Evolutionary conservation across 2,113 vertebrate species (phyloP).

Genomic region (Scomber japonicus): DNA sequence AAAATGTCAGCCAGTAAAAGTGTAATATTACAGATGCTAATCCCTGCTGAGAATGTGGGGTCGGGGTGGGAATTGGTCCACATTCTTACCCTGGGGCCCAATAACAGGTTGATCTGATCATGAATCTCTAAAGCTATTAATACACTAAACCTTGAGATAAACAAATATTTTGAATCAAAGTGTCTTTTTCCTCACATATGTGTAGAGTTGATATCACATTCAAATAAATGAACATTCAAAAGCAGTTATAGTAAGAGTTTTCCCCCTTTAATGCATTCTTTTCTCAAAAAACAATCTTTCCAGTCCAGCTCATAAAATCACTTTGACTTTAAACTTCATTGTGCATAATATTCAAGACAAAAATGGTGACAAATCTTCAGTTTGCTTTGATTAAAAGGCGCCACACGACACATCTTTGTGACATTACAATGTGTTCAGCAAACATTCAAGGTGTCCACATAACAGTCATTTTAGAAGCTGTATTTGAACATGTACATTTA

Average conservation of each 20-base stretch:
- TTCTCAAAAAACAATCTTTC: constrained; percentile 71
- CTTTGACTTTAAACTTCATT: constrained; percentile 58
- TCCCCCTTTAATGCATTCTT: constrained; percentile 72
- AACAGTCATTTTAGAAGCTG: constrained; percentile 6
- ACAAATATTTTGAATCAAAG: no score
- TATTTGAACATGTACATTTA: constrained; percentile 17
- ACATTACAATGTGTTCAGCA: constrained; percentile 26
- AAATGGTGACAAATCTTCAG: constrained; percentile 46
- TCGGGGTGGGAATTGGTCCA: background rate
- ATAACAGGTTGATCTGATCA: constrained; percentile 11
- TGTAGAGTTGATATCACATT: background rate
- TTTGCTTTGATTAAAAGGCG: constrained; percentile 50
- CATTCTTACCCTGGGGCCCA: background rate
- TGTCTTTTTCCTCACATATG: no score
- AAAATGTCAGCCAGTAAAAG: constrained; percentile 1
- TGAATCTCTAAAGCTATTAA: background rate
- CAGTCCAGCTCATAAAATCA: constrained; percentile 60
- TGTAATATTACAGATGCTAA: constrained; percentile 24
- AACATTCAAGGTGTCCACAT: constrained; percentile 52
- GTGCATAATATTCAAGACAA: constrained; percentile 67
- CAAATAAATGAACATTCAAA: constrained; percentile 16
- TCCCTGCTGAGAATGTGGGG: constrained; percentile 17
- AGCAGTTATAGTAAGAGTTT: constrained; percentile 44
- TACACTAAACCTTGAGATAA: background rate
- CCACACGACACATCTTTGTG: constrained; percentile 30